Evolutionary conservation across 2,113 vertebrate species (phyloP).

Genomic region (Chionomys nivalis): DNA sequence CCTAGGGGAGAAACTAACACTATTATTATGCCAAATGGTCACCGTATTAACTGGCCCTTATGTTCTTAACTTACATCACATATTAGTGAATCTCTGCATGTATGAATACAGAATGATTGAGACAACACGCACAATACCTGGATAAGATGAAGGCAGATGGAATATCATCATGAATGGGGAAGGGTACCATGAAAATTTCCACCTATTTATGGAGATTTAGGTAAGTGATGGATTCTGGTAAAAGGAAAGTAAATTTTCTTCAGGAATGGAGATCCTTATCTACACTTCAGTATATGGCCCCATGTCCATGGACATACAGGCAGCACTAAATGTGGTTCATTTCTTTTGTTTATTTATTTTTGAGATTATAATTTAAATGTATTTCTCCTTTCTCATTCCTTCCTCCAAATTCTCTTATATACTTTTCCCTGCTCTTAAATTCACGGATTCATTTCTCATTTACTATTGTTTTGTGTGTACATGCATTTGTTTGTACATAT

Average conservation of each 20-base stretch:
- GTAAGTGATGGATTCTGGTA: background rate
- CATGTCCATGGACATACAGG: background rate
- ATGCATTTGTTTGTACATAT: background rate
- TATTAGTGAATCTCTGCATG: background rate
- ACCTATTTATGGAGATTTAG: background rate
- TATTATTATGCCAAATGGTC: background rate
- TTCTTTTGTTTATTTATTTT: background rate
- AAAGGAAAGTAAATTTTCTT: background rate
- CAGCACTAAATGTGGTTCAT: background rate
- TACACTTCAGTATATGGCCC: background rate
- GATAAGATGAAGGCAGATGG: background rate
- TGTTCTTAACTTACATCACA: background rate
- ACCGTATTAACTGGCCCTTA: background rate
- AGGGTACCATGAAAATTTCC: background rate
- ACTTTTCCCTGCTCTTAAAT: background rate
- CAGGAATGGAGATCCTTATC: background rate
- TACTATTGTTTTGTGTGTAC: background rate
- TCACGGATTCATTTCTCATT: background rate
- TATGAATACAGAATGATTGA: background rate
- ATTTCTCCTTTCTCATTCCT: background rate
- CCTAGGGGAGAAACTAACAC: background rate
- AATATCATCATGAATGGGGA: background rate
- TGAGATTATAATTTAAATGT: background rate
- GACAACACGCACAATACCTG: background rate
- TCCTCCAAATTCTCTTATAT: background rate